Evolutionary conservation across 2,113 vertebrate species (phyloP).

Genomic region (Microcebus griseorufus): DNA sequence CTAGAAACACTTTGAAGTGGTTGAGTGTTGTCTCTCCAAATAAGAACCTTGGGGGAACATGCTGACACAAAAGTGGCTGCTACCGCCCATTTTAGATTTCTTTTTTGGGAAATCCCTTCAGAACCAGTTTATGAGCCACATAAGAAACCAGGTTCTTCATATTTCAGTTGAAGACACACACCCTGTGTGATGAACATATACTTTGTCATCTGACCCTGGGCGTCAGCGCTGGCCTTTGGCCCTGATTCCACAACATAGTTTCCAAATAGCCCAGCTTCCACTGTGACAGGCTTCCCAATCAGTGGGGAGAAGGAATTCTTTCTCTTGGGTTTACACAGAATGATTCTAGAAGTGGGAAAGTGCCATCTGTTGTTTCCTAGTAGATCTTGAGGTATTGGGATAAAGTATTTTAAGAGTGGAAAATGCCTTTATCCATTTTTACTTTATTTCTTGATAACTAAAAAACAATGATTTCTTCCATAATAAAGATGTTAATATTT

Average conservation of each 20-base stretch:
- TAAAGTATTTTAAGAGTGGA: conserved; percentile 34
- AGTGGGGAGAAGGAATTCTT: conserved; percentile 52
- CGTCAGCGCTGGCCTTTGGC: conserved; percentile 29
- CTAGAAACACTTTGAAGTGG: conserved; percentile 22
- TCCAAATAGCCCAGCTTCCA: conserved; percentile 25
- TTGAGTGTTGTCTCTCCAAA: conserved; percentile 49
- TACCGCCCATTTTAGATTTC: conserved; percentile 19
- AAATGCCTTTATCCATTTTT: conserved; percentile 41
- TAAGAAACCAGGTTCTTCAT: conserved; percentile 40
- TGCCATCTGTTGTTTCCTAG: conserved; percentile 49
- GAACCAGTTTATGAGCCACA: conserved; percentile 34
- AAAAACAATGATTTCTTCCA: not conserved
- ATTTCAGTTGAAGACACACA: conserved; percentile 51
- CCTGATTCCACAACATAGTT: conserved; percentile 57
- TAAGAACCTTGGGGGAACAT: not conserved
- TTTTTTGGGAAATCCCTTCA: conserved; percentile 31
- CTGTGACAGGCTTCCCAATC: conserved; percentile 46
- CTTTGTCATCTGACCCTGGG: not conserved
- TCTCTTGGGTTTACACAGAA: conserved; percentile 46
- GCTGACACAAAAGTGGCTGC: not conserved
- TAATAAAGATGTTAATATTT: conserved; percentile 10
- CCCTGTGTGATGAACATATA: not conserved
- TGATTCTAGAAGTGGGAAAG: conserved; percentile 32
- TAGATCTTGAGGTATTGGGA: not conserved
- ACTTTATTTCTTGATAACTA: conserved; percentile 34